Percentiles rank a stretch among this genome's conserved stretches.
phyloP scores from a whole-genome alignment of 2,888 invertebrate genomes.

The Eilema depressum region DNA sequence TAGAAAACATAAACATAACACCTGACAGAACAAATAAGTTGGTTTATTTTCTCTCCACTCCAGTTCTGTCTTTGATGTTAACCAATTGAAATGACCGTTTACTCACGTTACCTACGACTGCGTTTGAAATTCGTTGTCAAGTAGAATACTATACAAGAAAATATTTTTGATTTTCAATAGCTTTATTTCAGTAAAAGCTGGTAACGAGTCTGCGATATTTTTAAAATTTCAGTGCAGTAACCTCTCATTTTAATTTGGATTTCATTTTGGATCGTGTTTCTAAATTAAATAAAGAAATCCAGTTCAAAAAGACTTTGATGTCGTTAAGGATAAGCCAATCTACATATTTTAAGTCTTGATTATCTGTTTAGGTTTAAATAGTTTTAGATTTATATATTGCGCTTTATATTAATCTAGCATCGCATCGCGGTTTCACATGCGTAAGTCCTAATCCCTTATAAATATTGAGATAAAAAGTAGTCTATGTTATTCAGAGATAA shows the following conservation, averaged over 20 bases:
- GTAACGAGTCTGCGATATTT: neutral
- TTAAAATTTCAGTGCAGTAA: neutral
- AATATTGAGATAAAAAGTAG: too few species aligned
- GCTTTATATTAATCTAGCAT: neutral
- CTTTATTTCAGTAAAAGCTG: neutral
- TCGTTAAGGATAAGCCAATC: neutral
- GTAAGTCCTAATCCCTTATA: too few species aligned
- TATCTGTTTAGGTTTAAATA: neutral
- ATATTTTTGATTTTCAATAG: neutral
- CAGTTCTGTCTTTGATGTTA: too few species aligned
- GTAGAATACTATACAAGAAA: constrained; percentile 8
- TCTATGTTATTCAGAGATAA: too few species aligned
- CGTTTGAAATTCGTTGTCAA: too few species aligned
- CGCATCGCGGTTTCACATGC: too few species aligned
- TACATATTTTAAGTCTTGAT: neutral
- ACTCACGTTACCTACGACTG: too few species aligned
- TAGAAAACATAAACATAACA: too few species aligned
- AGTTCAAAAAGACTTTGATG: neutral
- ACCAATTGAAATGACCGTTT: too few species aligned
- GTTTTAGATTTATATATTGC: neutral
- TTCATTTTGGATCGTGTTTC: neutral
- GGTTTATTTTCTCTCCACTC: too few species aligned
- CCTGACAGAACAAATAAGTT: too few species aligned
- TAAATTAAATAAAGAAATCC: neutral
- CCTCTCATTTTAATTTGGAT: neutral